Percentiles rank a stretch among this genome's conserved stretches.
Conservation (phyloP, 2,113 vertebrate genomes). For the Uria aalge region DNA sequence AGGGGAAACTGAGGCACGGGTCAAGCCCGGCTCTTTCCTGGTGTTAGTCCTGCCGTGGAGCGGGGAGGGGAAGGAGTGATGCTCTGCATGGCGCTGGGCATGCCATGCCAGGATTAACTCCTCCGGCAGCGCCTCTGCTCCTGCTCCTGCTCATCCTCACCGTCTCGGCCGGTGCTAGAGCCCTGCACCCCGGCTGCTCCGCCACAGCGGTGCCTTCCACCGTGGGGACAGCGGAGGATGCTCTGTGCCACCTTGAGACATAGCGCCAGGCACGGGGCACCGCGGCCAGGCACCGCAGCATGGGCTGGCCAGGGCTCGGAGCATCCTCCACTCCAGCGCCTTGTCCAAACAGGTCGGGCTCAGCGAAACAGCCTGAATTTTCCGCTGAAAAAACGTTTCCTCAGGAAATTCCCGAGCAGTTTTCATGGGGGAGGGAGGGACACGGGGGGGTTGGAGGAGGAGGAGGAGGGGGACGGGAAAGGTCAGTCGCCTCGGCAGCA, state of each 20-base stretch:
- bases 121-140: not conserved
- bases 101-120: not conserved
- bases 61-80: not conserved
- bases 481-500: not conserved
- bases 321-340: not conserved
- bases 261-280: not conserved
- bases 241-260: not conserved
- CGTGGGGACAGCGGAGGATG: not conserved
- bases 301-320: not conserved
- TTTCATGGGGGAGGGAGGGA: not conserved
- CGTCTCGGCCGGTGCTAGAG: not conserved
- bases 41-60: not conserved
- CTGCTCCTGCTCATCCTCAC: not conserved
- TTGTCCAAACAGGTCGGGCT: not conserved
- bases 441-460: not conserved
- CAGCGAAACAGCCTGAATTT: not conserved
- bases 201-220: fast-evolving
- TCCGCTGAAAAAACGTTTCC: slow-evolving; percentile 7
- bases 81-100: not conserved
- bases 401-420: slow-evolving; percentile 56
- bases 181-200: not conserved
- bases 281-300: fast-evolving
- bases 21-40: not conserved
- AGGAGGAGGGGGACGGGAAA: not conserved
- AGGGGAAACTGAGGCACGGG: slow-evolving; percentile 6